Base-by-base conservation (phyloP, 2,113 vertebrate genomes). In the Aspiorhynchus laticeps region DNA sequence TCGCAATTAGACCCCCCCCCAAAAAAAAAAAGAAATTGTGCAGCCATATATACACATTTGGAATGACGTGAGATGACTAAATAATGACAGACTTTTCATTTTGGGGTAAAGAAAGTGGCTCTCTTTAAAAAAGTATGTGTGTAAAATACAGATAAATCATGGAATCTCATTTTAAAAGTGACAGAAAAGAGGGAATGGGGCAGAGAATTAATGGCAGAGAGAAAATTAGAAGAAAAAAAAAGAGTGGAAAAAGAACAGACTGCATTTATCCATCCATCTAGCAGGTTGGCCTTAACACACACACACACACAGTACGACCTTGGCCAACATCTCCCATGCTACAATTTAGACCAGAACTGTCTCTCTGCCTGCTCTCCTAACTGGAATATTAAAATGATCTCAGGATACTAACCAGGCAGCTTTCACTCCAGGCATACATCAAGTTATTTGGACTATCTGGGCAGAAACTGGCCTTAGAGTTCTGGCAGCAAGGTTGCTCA, bases 181-280 rank as follows among this genome's bases (percentile, higher is more conserved):
- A 43, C 24, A 46, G 21, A 59, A 61, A 76, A 17, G 36, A 75
- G 19, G 11, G 26, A 51, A 41, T 21, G 36, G 6, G 9, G 21
- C 6, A 56, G 53, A 56, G 53, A 56, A 24, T 2, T 3, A 56
- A 17, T 65, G 53, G 7, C 0, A 41, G 26, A 41, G 33, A 63
- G 76, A 33, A 9, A 81, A 24, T 56, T 28, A 33, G 33, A 7
- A 9, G 38, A 38, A 14, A 74, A 73, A 41, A 12, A 43, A n/a
- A 75, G 21, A 26, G 41, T 4, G 12, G 5, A 51, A 77, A 51
- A 77, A 61, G 56, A 61, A 43, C 80, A 61, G 5, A 43, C 56
- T 65, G 80, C 80, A 82, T 82, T 65, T 82, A 75, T 74, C 71
- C 5, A 41, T 41, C 33, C 19, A 46, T 75, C 24, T 46, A 5